phyloP scores from a whole-genome alignment of 2,797 vertebrate genomes.

The Ataeniobius toweri region DNA sequence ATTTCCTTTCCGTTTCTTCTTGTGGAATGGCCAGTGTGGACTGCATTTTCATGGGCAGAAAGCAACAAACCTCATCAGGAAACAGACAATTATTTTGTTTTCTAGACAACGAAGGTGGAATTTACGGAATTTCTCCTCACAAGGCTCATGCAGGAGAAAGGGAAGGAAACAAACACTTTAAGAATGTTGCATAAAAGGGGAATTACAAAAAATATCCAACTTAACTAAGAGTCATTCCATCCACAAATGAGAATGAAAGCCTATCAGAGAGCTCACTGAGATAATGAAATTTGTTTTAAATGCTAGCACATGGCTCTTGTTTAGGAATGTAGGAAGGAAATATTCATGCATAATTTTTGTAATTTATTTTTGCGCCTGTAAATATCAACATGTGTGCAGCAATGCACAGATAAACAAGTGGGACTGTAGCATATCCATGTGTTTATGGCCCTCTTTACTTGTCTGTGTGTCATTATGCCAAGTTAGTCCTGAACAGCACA shows the following conservation, averaged over 20 bases:
- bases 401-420: background rate
- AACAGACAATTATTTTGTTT: constrained; percentile 41
- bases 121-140: constrained; percentile 32
- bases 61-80: constrained; percentile 46
- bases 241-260: constrained; percentile 13
- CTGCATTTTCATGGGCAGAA: constrained; percentile 18
- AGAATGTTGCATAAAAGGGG: constrained; percentile 21
- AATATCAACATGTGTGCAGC: background rate
- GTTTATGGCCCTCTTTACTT: constrained; percentile 41
- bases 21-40: constrained; percentile 43
- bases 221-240: constrained; percentile 9
- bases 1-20: constrained; percentile 14
- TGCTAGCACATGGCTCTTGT: constrained; percentile 33
- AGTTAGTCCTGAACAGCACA: constrained; percentile 21
- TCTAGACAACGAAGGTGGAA: constrained; percentile 21
- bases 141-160: constrained; percentile 6
- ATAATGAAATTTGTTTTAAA: constrained; percentile 35
- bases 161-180: background rate
- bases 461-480: constrained; percentile 39
- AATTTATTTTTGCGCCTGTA: background rate
- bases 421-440: background rate
- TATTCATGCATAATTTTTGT: constrained; percentile 32
- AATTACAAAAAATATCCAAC: background rate
- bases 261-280: constrained; percentile 20
- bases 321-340: constrained; percentile 30